These are phyloP conservation scores for Tachyglossus aculeatus DNA, from an alignment of 2,797 vertebrate species.

Conservation along the genomic window DNA sequence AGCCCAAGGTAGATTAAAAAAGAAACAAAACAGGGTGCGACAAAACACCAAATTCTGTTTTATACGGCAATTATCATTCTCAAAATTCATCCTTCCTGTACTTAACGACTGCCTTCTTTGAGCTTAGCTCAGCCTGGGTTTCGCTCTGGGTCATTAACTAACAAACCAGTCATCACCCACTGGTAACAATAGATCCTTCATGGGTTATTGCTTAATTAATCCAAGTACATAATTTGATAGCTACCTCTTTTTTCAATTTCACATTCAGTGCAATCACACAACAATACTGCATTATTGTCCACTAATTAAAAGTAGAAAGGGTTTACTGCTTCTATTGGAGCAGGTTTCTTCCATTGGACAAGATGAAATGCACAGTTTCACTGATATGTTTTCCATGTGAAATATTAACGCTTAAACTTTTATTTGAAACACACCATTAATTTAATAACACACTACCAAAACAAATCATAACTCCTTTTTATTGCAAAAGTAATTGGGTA, in stretches of 20 bases:
- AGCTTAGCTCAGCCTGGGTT: constrained; percentile 56
- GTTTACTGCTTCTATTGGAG: constrained; percentile 25
- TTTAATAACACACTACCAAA: constrained; percentile 51
- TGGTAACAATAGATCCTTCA: constrained; percentile 64
- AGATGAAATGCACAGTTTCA: constrained; percentile 40
- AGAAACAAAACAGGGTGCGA: constrained; percentile 25
- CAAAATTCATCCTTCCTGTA: constrained; percentile 54
- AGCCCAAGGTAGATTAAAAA: constrained; percentile 37
- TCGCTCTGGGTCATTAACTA: constrained; percentile 45
- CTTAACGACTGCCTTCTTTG: constrained; percentile 52
- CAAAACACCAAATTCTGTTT: constrained; percentile 35
- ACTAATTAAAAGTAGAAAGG: constrained; percentile 23
- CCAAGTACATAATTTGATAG: constrained; percentile 36
- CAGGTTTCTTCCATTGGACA: constrained; percentile 23
- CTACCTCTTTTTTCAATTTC: constrained; percentile 37
- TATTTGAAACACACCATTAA: constrained; percentile 38
- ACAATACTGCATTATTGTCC: constrained; percentile 20
- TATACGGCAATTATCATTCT: constrained; percentile 21
- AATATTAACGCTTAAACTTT: constrained; percentile 45
- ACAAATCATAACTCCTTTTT: constrained; percentile 46
- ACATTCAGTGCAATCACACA: constrained; percentile 36
- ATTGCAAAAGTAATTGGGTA: constrained; percentile 50
- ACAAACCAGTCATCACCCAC: constrained; percentile 28
- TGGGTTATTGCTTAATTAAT: constrained; percentile 66
- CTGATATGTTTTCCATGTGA: constrained; percentile 21